Evolutionary conservation across 2,888 invertebrate species (phyloP), one percentile per base, ranked within the genome.

Genomic region (Ceratothoa steindachneri): DNA sequence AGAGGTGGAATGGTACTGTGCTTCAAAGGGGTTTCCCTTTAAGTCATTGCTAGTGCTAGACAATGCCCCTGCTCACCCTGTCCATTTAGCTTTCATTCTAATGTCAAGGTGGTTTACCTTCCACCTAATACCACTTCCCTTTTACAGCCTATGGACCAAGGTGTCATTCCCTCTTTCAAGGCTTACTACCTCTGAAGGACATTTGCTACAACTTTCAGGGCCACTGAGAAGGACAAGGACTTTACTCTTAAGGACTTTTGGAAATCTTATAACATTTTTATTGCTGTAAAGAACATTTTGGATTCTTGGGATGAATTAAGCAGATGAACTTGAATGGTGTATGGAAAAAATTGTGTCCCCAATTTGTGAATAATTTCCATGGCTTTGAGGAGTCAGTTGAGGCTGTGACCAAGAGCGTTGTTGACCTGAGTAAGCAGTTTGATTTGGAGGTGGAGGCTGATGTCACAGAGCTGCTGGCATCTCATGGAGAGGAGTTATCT

Each of bases 1-100:
- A 27, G 51, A 75, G 53, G 71, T 73, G 12, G 71, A 71, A 71
- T 51, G 41, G 15, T 80, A 76, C 67, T 75, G 71, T 30, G 31
- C 19, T 19, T 12, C 53, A 3, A 71, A 73, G 67, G 67, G 66
- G 51, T 30, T 80, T 22, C 30, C 29, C 19, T 74, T 75, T 52
- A 79, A 77, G 19, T 7, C 24, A 12, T 22, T 55, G 15, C 24
- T 55, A 12, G 24, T 55, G 5, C 24, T 55, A 12, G 55, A 55
- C 55, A 55, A 19, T 55, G 55, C 9, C 9, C 55, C 5, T 55
- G 9, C 19, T 22, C 55, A 7, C 19, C 19, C 55, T 12, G 5
- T 22, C 5, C 24, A 12, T 55, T 22, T 55, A 5, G 24, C 15
- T 55, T 22, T 5, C n/a, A n/a, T n/a, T n/a, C n/a, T n/a, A n/a